Evolutionary conservation across 2,888 invertebrate species (phyloP).

Genomic region (Meteorus colon): DNA sequence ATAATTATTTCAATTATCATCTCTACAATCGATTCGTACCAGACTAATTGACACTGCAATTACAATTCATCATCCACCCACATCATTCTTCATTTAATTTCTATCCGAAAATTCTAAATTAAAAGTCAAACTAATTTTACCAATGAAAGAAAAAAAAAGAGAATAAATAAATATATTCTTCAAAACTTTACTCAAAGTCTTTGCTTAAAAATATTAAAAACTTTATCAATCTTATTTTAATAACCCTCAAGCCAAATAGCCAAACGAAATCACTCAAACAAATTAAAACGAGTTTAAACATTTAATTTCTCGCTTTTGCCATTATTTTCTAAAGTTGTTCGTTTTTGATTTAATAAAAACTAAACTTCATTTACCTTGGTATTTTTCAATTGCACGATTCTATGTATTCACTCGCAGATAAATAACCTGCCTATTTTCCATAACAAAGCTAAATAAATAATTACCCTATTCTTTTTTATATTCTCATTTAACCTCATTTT

Average conservation of each 20-base stretch:
- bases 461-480: background rate
- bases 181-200: background rate
- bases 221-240: conserved; percentile 15
- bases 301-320: conserved; percentile 41
- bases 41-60: background rate
- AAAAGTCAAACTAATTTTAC: background rate
- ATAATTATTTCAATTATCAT: background rate
- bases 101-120: too few species aligned
- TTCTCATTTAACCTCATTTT: background rate
- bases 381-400: conserved; percentile 25
- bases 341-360: background rate
- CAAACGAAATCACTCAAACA: background rate
- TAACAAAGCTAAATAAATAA: too few species aligned
- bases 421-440: background rate
- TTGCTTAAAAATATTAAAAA: background rate
- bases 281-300: conserved; percentile 39
- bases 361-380: background rate
- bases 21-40: background rate
- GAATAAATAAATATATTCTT: background rate
- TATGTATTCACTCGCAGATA: background rate
- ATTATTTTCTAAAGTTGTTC: conserved; percentile 19
- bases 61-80: background rate
- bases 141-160: background rate
- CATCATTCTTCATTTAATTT: background rate
- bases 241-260: background rate